These are phyloP conservation scores for Gila orcuttii DNA, from an alignment of 2,113 vertebrate species.

Conservation along the genomic window DNA sequence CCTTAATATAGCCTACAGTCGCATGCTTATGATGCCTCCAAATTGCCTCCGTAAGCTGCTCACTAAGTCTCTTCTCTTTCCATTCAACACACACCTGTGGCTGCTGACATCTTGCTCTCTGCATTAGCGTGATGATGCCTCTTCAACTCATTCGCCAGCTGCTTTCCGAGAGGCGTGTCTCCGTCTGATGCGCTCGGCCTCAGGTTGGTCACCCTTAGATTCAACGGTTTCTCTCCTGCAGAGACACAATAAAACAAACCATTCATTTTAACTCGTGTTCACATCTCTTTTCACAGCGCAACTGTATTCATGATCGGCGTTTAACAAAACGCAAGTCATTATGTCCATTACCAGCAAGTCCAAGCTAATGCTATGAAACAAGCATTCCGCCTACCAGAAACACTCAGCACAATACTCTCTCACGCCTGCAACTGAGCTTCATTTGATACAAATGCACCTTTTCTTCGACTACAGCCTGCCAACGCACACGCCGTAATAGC, in stretches of 20 bases:
- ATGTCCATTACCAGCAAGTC: conserved; percentile 23
- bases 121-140: conserved; percentile 74
- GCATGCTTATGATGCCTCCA: background rate
- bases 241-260: conserved; percentile 5
- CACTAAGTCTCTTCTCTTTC: background rate
- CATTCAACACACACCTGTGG: conserved; percentile 54
- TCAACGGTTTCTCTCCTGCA: conserved; percentile 82
- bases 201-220: conserved; percentile 78
- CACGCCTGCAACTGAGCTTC: conserved; percentile 28
- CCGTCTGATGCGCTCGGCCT: conserved; percentile 61
- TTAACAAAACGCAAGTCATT: conserved; percentile 13
- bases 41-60: background rate
- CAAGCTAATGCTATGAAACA: conserved; percentile 26
- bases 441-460: conserved; percentile 27
- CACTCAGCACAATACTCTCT: conserved; percentile 25
- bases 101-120: conserved; percentile 72
- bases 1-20: background rate
- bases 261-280: conserved; percentile 14
- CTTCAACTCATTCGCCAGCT: conserved; percentile 78
- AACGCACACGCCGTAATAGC: conserved; percentile 27
- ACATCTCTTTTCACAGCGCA: conserved; percentile 1
- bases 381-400: conserved; percentile 45
- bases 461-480: conserved; percentile 42
- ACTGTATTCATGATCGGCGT: background rate
- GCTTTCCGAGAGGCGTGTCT: conserved; percentile 67